A percentile compares a stretch with the other conserved stretches of the same genome.
Evolutionary conservation across 2,797 vertebrate genomes (phyloP).

Genomic region (Syndactyla subalaris): DNA sequence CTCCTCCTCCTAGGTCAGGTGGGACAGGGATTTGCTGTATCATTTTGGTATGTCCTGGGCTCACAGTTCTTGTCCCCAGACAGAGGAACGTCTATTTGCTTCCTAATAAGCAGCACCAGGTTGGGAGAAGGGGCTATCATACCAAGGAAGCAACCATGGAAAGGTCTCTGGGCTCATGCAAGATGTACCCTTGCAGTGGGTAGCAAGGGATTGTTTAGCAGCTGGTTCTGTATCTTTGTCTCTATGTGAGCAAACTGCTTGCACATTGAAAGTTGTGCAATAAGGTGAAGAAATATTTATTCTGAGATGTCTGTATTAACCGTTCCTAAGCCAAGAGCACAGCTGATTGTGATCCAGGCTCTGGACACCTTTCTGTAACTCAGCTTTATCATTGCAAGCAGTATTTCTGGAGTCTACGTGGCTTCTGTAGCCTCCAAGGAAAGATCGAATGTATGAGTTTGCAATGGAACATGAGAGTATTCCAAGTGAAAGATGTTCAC

Average conservation of each 20-base stretch:
- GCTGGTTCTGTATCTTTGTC: background rate
- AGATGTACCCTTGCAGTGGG: background rate
- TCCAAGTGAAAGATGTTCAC: background rate
- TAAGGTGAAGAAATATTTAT: background rate
- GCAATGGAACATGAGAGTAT: background rate
- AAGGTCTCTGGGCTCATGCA: background rate
- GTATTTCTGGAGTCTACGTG: background rate
- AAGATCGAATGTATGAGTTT: background rate
- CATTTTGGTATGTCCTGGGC: background rate
- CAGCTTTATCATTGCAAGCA: background rate
- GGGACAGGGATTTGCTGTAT: background rate
- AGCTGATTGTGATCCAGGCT: background rate
- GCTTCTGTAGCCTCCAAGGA: background rate
- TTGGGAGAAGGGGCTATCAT: background rate
- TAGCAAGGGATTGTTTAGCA: background rate
- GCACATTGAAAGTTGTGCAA: background rate
- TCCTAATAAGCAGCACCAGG: background rate
- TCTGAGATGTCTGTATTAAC: background rate
- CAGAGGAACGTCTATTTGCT: background rate
- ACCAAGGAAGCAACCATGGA: background rate
- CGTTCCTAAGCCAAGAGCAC: background rate
- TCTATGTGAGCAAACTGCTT: background rate
- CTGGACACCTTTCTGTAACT: background rate
- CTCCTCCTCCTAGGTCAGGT: background rate
- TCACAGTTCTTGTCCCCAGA: background rate